Evolutionary conservation across 92 coral and sea anemone genomes (phyloP), one percentile per base, ranked within the genome.

Genomic region (Pocillopora meandrina): DNA sequence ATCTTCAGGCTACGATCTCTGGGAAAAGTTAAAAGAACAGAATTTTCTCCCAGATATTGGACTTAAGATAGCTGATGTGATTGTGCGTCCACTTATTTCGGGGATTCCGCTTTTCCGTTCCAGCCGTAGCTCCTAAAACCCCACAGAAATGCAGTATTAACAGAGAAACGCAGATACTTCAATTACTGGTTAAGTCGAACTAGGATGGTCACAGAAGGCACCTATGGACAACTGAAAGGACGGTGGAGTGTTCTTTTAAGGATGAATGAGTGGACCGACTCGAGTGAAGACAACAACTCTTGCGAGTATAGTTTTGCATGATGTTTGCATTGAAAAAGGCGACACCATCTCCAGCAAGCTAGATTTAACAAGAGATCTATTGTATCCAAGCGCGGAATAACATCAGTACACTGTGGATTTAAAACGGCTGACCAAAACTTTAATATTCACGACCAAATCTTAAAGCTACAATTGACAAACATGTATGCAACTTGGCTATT

Each of bases 211-310:
- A 81, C 80, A 65, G 85, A 81, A 21, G 47, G 83, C 15, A 65
- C 86, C 11, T 82, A 47, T 72, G 86, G 92, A 14, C 89, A 85
- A 71, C 81, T 89, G 59, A 89, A 89, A 73, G 86, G 89, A 36
- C 71, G 86, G 69, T 89, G 92, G 92, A 71, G 92, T 19, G 89
- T 89, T 3, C 76, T 85, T 33, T 42, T 89, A 36, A 79, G 86
- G 56, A 85, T 62, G 59, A 77, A 82, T 59, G 92, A 89, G 92
- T 81, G 80, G 47, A 61, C 68, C 75, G 56, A 82, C 66, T 34
- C 61, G 71, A 21, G 89, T 85, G 16, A 60, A 65, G 18, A 66
- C 72, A 61, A 47, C 82, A 23, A 89, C 92, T 11, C 86, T 89
- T 21, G 89, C 89, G 1, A 85, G 92, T 69, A 85, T 89, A 72